Conservation (phyloP, 53 echinoderm and acorn worm genomes). For the Astropecten irregularis region DNA sequence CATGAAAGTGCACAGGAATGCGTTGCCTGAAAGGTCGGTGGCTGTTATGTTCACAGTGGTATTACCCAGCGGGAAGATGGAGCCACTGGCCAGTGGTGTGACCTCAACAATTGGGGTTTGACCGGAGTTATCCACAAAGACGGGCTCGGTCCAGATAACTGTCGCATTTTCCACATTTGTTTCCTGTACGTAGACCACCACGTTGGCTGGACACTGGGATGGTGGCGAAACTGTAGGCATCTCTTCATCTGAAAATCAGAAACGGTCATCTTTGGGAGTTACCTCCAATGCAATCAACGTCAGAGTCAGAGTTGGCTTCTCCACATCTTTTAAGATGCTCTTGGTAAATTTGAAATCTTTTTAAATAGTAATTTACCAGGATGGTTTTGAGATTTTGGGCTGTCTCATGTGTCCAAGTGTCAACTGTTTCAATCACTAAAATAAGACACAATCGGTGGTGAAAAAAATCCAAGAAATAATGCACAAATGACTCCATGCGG, state of each 20-base stretch:
- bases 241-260: slow-evolving; percentile 3
- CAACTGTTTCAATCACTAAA: no score
- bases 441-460: no score
- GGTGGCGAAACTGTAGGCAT: neutral
- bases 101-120: neutral
- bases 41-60: slow-evolving; percentile 20
- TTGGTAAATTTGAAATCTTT: no score
- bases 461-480: no score
- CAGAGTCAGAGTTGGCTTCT: no score
- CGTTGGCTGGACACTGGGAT: slow-evolving; percentile 20
- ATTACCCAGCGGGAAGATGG: neutral
- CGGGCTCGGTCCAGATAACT: slow-evolving; percentile 24
- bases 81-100: neutral
- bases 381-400: no score
- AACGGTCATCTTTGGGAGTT: slow-evolving; percentile 4
- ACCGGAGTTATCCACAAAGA: slow-evolving; percentile 10
- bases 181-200: slow-evolving; percentile 4
- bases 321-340: no score
- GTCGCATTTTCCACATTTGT: neutral
- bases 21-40: neutral
- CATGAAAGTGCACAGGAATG: neutral
- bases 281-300: no score
- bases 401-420: no score
- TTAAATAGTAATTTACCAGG: no score
- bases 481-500: no score